These are phyloP conservation scores for Cephus sareptanus DNA, from an alignment of 2,888 invertebrate genomes.

Conservation along the genomic window DNA sequence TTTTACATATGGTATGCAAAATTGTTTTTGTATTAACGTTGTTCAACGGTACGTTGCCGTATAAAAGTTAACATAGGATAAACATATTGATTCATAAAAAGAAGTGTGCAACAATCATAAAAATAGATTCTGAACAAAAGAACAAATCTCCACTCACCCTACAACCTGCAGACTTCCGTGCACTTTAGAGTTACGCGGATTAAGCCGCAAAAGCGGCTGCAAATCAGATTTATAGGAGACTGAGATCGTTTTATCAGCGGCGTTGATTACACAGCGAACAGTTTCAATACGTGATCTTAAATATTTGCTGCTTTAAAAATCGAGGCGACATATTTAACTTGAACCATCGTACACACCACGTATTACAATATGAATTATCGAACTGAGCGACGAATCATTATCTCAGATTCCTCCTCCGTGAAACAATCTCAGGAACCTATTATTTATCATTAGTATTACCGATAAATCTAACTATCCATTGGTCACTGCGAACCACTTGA, in stretches of 20 bases:
- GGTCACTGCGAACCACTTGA: neutral
- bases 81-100: neutral
- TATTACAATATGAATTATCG: neutral
- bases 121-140: neutral
- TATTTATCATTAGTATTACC: neutral
- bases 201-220: neutral
- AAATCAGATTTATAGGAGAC: neutral
- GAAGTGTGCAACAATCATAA: neutral
- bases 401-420: neutral
- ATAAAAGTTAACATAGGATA: neutral
- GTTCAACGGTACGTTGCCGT: neutral
- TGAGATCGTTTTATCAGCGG: neutral
- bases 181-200: neutral
- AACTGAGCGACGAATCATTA: neutral
- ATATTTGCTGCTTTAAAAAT: neutral
- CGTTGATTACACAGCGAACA: neutral
- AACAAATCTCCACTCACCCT: neutral
- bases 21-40: no score
- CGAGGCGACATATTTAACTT: neutral
- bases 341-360: neutral
- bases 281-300: neutral
- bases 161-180: neutral
- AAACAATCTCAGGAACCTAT: neutral
- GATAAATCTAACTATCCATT: neutral
- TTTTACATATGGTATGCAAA: no score